phyloP scores from a whole-genome alignment of 1,140 invertebrate species.

The Belonocnema kinseyi region DNA sequence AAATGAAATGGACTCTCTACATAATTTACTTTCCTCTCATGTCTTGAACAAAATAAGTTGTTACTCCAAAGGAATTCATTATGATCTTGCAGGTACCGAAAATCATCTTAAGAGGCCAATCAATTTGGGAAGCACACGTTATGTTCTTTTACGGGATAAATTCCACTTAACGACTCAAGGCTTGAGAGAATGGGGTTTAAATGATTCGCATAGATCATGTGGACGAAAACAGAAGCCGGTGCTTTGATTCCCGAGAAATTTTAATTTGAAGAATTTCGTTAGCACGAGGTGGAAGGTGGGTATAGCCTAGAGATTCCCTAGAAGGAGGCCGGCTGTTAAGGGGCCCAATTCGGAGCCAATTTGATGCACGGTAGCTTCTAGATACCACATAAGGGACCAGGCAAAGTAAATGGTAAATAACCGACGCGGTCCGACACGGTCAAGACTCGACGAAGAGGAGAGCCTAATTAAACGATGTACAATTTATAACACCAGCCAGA shows the following conservation, averaged over 20 bases:
- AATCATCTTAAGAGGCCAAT: slow-evolving; percentile 13
- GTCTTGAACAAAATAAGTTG: slow-evolving; percentile 22
- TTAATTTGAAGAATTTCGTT: slow-evolving; percentile 28
- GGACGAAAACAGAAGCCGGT: slow-evolving; percentile 7
- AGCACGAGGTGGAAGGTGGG: background rate
- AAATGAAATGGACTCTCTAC: no score
- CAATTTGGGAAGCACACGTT: slow-evolving; percentile 18
- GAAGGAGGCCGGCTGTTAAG: slow-evolving; percentile 37
- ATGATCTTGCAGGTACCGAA: slow-evolving; percentile 8
- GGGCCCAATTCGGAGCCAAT: slow-evolving; percentile 66
- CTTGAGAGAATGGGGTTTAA: background rate
- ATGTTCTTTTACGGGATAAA: slow-evolving; percentile 12
- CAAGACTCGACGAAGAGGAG: slow-evolving; percentile 54
- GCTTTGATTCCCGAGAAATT: slow-evolving; percentile 6
- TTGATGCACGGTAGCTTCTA: slow-evolving; percentile 70
- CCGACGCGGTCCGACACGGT: slow-evolving; percentile 60
- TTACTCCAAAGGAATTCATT: slow-evolving; percentile 20
- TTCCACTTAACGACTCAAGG: slow-evolving; percentile 5
- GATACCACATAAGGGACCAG: slow-evolving; percentile 52
- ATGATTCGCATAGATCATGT: slow-evolving; percentile 17
- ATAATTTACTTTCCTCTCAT: slow-evolving; percentile 1
- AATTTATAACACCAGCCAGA: slow-evolving; percentile 76
- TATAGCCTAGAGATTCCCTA: background rate
- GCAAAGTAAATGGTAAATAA: slow-evolving; percentile 71
- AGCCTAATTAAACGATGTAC: slow-evolving; percentile 77